These are phyloP conservation scores for Hyperoplus immaculatus DNA, from an alignment of 2,797 vertebrate genomes.

Conservation along the genomic window DNA sequence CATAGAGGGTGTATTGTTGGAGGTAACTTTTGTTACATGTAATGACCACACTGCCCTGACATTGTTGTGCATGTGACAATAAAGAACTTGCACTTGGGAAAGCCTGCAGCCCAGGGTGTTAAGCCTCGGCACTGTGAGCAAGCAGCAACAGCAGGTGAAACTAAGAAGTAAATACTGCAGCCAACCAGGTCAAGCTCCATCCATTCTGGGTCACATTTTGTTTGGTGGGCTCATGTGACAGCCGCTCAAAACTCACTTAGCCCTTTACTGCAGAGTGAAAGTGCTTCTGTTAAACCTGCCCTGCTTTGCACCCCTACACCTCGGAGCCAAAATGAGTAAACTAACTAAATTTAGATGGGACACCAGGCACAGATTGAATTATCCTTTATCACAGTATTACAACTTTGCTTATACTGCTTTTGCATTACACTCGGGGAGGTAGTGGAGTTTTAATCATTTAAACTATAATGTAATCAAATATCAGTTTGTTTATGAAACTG, in stretches of 20 bases:
- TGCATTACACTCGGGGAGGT: background rate
- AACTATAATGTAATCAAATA: background rate
- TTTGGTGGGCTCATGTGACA: constrained; percentile 17
- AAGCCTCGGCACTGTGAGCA: constrained; percentile 13
- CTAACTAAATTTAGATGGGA: background rate
- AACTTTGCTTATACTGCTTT: background rate
- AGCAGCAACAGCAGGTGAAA: constrained; percentile 53
- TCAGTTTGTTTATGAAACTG: no score
- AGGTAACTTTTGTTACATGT: no score
- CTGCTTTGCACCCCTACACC: background rate
- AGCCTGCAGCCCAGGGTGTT: background rate
- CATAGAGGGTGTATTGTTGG: no score
- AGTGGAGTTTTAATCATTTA: background rate
- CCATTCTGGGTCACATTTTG: constrained; percentile 52
- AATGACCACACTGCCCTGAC: no score
- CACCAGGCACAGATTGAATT: background rate
- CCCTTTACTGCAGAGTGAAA: background rate
- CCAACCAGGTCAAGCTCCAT: constrained; percentile 64
- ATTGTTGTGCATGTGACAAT: no score
- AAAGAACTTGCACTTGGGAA: no score
- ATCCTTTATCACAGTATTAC: background rate
- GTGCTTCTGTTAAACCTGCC: background rate
- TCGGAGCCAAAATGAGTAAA: background rate
- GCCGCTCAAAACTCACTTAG: background rate
- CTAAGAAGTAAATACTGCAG: constrained; percentile 56